Evolutionary conservation across 2,888 invertebrate species (phyloP).

Genomic region (Protonemura montana): DNA sequence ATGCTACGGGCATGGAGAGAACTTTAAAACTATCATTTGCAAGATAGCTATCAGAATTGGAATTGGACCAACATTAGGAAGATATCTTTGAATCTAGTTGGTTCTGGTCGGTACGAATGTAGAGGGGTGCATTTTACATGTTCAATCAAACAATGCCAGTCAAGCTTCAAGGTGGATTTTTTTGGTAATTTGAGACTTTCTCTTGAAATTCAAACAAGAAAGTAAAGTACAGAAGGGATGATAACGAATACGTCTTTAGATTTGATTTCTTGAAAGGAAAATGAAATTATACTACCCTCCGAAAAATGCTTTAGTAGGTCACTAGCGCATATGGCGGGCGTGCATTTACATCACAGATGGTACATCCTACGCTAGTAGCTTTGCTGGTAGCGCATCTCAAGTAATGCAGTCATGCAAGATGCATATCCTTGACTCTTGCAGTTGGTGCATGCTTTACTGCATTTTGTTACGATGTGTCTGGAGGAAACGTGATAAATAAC

Average conservation of each 20-base stretch:
- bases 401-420: constrained; percentile 15
- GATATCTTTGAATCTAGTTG: too few relatives aligned
- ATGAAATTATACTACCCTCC: constrained; percentile 17
- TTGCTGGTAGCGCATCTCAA: neutral
- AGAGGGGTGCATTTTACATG: neutral
- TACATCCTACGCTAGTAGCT: too few relatives aligned
- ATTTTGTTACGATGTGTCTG: neutral
- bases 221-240: neutral
- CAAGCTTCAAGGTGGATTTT: neutral
- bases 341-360: constrained; percentile 8
- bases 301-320: constrained; percentile 14
- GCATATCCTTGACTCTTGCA: too few relatives aligned
- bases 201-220: neutral
- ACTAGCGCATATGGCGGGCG: constrained; percentile 39
- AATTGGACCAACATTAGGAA: too few relatives aligned
- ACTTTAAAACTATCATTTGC: too few relatives aligned
- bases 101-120: too few relatives aligned
- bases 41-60: too few relatives aligned
- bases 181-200: neutral
- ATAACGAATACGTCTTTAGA: neutral
- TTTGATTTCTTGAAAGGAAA: constrained; percentile 8
- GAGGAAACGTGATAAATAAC: neutral
- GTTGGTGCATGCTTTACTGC: neutral
- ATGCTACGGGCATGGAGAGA: too few relatives aligned
- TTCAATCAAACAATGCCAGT: neutral